A percentile compares a stretch with the other conserved stretches of the same genome.
Conservation (phyloP, 2,888 invertebrate species). For the Mythimna lalbum region DNA sequence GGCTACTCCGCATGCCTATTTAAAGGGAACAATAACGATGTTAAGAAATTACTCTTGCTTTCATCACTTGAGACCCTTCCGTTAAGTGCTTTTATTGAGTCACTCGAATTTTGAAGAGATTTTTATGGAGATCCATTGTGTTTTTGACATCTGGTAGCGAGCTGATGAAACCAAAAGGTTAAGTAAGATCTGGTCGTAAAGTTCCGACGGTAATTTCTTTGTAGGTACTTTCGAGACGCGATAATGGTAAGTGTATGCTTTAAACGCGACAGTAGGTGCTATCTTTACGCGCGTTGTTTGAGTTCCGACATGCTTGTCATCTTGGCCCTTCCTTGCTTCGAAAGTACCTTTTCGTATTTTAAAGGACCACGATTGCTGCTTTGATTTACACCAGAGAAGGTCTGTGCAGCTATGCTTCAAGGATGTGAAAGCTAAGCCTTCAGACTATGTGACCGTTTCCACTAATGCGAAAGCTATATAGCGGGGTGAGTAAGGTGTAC, state of each 20-base stretch:
- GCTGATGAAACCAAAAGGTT: conserved; percentile 45
- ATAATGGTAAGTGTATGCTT: conserved; percentile 50
- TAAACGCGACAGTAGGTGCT: conserved; percentile 17
- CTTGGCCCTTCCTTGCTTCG: not conserved
- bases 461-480: no score
- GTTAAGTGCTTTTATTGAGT: conserved; percentile 55
- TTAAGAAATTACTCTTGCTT: conserved; percentile 66
- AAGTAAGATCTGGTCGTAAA: conserved; percentile 49
- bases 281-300: conserved; percentile 38
- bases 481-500: no score
- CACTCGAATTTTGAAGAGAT: conserved; percentile 46
- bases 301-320: conserved; percentile 37
- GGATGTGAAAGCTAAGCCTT: no score
- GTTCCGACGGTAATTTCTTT: conserved; percentile 28
- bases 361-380: not conserved
- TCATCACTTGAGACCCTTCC: conserved; percentile 61
- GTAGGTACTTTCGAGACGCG: conserved; percentile 19
- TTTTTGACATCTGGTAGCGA: conserved; percentile 54
- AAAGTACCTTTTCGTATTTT: not conserved
- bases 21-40: conserved; percentile 69
- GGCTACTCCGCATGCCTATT: conserved; percentile 57
- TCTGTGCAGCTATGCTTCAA: no score
- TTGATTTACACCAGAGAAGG: no score
- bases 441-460: no score
- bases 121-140: conserved; percentile 57